Conservation (phyloP, 2,113 vertebrate species). For the Cichladusa arquata region DNA sequence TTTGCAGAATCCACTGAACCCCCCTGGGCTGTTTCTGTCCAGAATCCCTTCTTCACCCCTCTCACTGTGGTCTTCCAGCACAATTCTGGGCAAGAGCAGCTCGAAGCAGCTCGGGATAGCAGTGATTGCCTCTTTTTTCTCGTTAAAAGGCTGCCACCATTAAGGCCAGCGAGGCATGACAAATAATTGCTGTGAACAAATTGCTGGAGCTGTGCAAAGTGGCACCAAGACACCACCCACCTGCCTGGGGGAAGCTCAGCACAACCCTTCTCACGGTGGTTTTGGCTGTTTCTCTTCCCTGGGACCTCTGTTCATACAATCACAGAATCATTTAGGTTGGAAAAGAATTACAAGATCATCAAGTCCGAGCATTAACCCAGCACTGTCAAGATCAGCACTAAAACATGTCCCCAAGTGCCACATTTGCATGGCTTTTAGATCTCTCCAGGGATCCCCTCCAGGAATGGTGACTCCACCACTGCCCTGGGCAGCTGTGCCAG, state of each 20-base stretch:
- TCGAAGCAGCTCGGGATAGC: not conserved
- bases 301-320: not conserved
- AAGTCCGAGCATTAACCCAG: not conserved
- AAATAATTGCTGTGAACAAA: conserved; percentile 42
- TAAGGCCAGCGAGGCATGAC: not conserved
- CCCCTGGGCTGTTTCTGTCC: not conserved
- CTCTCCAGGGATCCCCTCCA: not conserved
- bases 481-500: not conserved
- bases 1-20: not conserved
- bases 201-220: conserved; percentile 20
- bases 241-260: conserved; percentile 6
- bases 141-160: not conserved
- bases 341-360: not conserved
- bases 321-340: not conserved
- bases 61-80: not conserved
- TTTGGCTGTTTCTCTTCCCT: not conserved
- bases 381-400: not conserved
- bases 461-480: not conserved
- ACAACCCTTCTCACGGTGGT: accelerated
- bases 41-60: not conserved
- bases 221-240: not conserved
- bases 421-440: not conserved
- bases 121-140: not conserved
- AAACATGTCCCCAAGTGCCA: not conserved
- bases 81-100: not conserved